A percentile compares a stretch with the other conserved stretches of the same genome.
These are phyloP conservation scores for Pipistrellus pipistrellus DNA, from an alignment of 2,797 vertebrate genomes.

Conservation along the genomic window DNA sequence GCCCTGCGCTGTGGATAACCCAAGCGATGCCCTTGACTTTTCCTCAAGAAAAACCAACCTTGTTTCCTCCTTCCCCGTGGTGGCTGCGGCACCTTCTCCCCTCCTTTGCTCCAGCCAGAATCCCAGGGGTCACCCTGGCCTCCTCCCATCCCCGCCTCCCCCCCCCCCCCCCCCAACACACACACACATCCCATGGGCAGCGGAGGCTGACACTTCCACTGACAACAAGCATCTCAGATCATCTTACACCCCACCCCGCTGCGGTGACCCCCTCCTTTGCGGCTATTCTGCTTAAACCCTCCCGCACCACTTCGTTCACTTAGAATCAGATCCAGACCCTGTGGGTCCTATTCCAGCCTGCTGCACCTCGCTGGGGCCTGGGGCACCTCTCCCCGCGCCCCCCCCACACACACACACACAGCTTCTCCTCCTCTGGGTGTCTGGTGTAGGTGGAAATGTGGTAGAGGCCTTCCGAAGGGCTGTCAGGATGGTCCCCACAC, in stretches of 20 bases:
- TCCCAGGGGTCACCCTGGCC: background rate
- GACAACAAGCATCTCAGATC: too few relatives aligned
- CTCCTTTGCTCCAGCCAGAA: background rate
- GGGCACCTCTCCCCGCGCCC: background rate
- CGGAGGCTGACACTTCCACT: background rate
- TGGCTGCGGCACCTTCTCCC: background rate
- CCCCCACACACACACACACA: too few relatives aligned
- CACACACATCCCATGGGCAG: background rate
- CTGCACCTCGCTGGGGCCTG: background rate
- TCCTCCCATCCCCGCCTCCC: too few relatives aligned
- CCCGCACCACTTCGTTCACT: background rate
- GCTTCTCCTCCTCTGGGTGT: background rate
- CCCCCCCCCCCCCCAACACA: background rate
- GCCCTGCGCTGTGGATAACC: background rate
- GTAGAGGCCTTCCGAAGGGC: conserved; percentile 81
- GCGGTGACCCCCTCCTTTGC: background rate
- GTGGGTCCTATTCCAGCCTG: background rate
- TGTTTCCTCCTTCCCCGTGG: background rate
- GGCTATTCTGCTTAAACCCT: background rate
- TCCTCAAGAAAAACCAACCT: background rate
- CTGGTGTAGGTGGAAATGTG: background rate
- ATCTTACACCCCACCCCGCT: background rate
- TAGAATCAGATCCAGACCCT: background rate
- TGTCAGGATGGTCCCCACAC: background rate
- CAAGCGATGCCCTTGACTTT: background rate